Evolutionary conservation across 2,888 invertebrate genomes (phyloP).

Genomic region (Creontiades dilutus): DNA sequence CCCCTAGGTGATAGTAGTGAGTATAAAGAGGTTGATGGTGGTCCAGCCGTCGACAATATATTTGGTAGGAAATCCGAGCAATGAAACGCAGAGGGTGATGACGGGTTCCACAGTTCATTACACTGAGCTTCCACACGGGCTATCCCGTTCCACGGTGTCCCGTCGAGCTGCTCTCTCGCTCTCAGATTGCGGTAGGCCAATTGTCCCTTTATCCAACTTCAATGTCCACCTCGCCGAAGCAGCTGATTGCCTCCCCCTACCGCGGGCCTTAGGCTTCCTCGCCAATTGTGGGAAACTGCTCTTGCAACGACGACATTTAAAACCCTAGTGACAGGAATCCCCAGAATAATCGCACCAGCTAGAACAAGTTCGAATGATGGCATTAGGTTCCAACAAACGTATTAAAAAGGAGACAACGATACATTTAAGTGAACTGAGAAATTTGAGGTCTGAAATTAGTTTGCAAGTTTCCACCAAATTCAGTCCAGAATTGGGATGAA

Average conservation of each 20-base stretch:
- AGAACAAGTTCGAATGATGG: too few species aligned
- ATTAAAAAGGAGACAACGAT: too few species aligned
- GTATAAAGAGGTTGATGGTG: neutral
- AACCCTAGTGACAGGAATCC: neutral
- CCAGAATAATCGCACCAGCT: neutral
- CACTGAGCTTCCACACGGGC: slow-evolving; percentile 51
- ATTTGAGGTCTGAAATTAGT: too few species aligned
- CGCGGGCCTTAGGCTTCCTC: neutral
- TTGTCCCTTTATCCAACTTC: slow-evolving; percentile 49
- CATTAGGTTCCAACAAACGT: too few species aligned
- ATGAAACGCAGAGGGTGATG: slow-evolving; percentile 45
- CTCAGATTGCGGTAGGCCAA: slow-evolving; percentile 58
- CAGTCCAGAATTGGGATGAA: too few species aligned
- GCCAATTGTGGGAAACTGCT: slow-evolving; percentile 1
- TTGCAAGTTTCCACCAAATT: too few species aligned
- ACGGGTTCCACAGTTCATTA: slow-evolving; percentile 59
- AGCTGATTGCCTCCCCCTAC: neutral
- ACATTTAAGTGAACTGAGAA: too few species aligned
- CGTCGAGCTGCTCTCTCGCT: slow-evolving; percentile 1
- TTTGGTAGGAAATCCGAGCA: slow-evolving; percentile 49
- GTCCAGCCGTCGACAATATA: slow-evolving; percentile 44
- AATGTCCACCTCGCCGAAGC: slow-evolving; percentile 47
- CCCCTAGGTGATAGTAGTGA: too few species aligned
- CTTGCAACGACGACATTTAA: slow-evolving; percentile 12
- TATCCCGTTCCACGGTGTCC: neutral